A percentile compares a stretch with the other conserved stretches of the same genome.
Conservation (phyloP, 2,888 invertebrate species). For the Bhutanitis thaidina region DNA sequence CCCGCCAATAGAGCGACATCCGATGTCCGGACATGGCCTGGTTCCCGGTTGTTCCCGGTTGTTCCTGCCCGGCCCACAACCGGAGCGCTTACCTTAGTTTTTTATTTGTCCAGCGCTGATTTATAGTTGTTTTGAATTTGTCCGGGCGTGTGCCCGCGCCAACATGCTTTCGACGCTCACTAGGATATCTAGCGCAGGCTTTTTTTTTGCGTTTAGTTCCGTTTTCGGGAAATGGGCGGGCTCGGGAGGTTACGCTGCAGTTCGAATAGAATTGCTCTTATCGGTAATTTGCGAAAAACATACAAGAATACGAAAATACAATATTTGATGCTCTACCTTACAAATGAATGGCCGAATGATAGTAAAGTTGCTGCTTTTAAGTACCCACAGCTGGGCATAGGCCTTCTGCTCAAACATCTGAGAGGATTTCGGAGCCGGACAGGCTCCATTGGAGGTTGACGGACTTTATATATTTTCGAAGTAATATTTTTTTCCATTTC, state of each 20-base stretch:
- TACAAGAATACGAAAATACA: too few species aligned
- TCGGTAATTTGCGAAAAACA: too few species aligned
- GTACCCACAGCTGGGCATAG: too few species aligned
- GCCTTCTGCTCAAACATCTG: too few species aligned
- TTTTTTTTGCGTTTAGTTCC: slow-evolving; percentile 34
- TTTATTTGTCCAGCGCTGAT: slow-evolving; percentile 73
- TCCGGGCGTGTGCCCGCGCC: slow-evolving; percentile 50
- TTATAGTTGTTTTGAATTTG: slow-evolving; percentile 76
- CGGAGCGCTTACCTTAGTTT: slow-evolving; percentile 78
- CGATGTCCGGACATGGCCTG: slow-evolving; percentile 66
- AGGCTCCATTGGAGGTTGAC: too few species aligned
- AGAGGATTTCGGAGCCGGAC: too few species aligned
- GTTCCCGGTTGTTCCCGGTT: slow-evolving; percentile 39
- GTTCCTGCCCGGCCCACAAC: slow-evolving; percentile 60
- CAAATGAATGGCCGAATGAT: not conserved
- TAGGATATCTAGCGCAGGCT: slow-evolving; percentile 50
- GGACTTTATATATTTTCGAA: too few species aligned
- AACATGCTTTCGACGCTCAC: slow-evolving; percentile 63
- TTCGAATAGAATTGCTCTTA: not conserved
- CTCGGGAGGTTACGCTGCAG: slow-evolving; percentile 27
- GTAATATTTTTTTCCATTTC: too few species aligned
- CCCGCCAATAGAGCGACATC: slow-evolving; percentile 70
- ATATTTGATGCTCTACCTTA: too few species aligned
- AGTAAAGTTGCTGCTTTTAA: too few species aligned
- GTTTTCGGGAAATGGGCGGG: slow-evolving; percentile 34